Percentiles rank a stretch among this genome's conserved stretches.
Evolutionary conservation across 2,113 vertebrate genomes (phyloP).

Genomic region (Sorex fumeus): DNA sequence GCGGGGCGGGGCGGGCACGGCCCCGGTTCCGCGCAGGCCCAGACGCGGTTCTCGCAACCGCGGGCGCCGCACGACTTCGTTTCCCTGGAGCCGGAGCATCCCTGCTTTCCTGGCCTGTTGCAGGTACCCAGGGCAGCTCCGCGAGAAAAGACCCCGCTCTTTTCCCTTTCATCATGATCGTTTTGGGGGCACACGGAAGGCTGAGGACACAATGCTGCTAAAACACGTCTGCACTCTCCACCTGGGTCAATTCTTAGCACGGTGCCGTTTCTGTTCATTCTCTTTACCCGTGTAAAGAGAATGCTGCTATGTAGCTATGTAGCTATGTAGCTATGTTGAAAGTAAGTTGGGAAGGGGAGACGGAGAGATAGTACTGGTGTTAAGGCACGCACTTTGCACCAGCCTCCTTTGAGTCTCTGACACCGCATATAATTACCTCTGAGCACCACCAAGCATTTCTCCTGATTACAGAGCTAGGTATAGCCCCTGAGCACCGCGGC

Average conservation of each 20-base stretch:
- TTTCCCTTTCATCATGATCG: fast-evolving
- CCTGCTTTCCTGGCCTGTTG: fast-evolving
- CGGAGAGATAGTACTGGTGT: too few relatives aligned
- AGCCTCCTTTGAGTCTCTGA: too few relatives aligned
- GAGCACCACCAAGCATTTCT: too few relatives aligned
- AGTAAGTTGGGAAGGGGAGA: background rate
- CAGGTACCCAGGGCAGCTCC: fast-evolving
- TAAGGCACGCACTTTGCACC: too few relatives aligned
- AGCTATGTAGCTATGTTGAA: background rate
- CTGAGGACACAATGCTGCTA: background rate
- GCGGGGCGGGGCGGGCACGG: constrained; percentile 34
- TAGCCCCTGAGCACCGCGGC: too few relatives aligned
- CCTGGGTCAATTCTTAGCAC: background rate
- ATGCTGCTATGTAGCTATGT: background rate
- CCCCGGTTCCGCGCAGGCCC: constrained; percentile 63
- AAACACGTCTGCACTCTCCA: background rate
- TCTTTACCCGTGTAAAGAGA: fast-evolving
- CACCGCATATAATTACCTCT: too few relatives aligned
- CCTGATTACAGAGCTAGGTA: too few relatives aligned
- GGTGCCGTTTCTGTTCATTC: background rate
- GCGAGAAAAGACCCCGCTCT: background rate
- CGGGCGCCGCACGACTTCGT: fast-evolving
- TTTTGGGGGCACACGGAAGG: background rate
- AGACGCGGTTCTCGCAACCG: fast-evolving
- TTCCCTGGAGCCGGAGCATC: too few relatives aligned